Conservation (phyloP, 1,140 invertebrate species). For the Drosophila guanche region DNA sequence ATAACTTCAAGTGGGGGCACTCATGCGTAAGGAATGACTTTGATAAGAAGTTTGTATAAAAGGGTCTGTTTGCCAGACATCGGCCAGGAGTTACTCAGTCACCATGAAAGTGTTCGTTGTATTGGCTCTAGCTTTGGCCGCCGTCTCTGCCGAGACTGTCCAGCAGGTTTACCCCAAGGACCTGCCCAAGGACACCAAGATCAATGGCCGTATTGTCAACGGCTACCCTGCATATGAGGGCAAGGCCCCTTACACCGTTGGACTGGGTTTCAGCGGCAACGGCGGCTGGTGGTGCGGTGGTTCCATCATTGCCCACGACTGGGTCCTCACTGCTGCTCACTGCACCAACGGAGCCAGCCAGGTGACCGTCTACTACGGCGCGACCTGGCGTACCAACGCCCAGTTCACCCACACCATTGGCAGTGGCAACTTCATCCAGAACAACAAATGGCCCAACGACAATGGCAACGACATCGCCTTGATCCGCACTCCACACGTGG, state of each 20-base stretch:
- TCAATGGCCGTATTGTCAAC: slow-evolving; percentile 26
- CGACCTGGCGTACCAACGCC: slow-evolving; percentile 49
- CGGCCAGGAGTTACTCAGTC: slow-evolving; percentile 2
- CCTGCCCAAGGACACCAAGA: slow-evolving; percentile 10
- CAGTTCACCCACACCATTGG: slow-evolving; percentile 49
- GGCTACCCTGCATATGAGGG: slow-evolving; percentile 21
- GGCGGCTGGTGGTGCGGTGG: slow-evolving; percentile 34
- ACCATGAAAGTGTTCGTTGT: slow-evolving; percentile 42
- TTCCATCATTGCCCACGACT: slow-evolving; percentile 24
- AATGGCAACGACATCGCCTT: slow-evolving; percentile 42
- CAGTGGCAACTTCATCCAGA: slow-evolving; percentile 12
- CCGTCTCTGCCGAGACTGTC: slow-evolving; percentile 25
- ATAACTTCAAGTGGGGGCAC: slow-evolving; percentile 15
- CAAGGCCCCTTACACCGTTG: slow-evolving; percentile 29
- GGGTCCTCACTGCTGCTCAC: slow-evolving; percentile 31
- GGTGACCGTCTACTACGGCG: slow-evolving; percentile 53
- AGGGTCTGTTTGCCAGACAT: neutral
- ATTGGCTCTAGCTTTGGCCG: slow-evolving; percentile 25
- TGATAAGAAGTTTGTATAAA: slow-evolving; percentile 26
- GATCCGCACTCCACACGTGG: slow-evolving; percentile 31
- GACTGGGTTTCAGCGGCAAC: slow-evolving; percentile 27
- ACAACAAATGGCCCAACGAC: slow-evolving; percentile 23
- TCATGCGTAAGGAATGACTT: neutral
- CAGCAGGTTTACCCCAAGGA: slow-evolving; percentile 39
- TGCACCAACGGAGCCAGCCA: slow-evolving; percentile 30